Base-by-base conservation (phyloP, 2,113 vertebrate species). In the Plectropomus leopardus region DNA sequence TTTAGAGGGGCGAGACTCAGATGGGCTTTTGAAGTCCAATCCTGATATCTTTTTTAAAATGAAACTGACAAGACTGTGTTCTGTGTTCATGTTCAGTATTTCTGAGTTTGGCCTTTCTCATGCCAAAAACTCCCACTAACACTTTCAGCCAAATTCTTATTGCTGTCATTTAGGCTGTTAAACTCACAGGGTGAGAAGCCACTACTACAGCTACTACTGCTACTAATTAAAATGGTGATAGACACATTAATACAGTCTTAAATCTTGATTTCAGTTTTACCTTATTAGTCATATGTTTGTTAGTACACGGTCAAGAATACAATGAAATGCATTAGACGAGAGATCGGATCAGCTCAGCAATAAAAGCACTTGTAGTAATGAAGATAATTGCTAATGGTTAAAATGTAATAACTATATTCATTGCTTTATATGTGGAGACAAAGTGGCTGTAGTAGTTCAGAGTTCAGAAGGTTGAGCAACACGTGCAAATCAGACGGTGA, bases 1-100 rank as follows among this genome's bases (percentile, higher is more conserved):
- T 76, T 67, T 72, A 32, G 7, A 40, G 7, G 32, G 15, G 47
- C 59, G 74, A 73, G 42, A 51, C 74, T 57, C 30, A 23, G 16
- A 1, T 23, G 9, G 9, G 60, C 47, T 58, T 83, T 72, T 63
- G 65, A 78, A 82, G 68, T 74, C 4, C 14, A 16, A 24, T 60
- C 40, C 16, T 60, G 53, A 65, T 55, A 44, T 48, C 15, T 64
- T 45, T 68, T 63, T 36, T 51, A 24, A 36, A 75, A 61, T 45
- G 1, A 66, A 72, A 64, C 54, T 48, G 57, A 30, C 32, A 34
- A 28, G 4, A 28, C 11, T 6, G 19, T 28, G 32, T 75, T 64
- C 55, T 54, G 30, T 42, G 57, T 32, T 5, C 13, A 26, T 42
- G 23, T 28, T 70, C 45, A 64, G 34, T 28, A 26, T 40, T 3